Conservation (phyloP, 2,113 vertebrate species). For the Rhinogobius similis region DNA sequence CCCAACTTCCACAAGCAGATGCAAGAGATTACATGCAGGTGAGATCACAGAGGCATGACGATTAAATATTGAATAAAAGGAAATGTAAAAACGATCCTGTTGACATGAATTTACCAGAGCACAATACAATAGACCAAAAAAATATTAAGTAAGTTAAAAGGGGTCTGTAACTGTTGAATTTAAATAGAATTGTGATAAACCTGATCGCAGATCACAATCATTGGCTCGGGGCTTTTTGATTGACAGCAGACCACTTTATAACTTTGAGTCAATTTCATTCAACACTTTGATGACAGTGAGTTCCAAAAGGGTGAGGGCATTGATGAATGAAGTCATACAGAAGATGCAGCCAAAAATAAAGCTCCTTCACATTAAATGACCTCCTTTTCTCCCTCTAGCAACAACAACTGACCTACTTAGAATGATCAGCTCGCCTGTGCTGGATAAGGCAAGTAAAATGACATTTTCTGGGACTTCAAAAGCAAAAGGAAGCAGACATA, state of each 20-base stretch:
- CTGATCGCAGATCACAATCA: background rate
- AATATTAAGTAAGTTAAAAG: no score
- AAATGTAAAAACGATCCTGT: background rate
- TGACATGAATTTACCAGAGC: background rate
- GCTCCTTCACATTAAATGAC: constrained; percentile 58
- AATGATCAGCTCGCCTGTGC: constrained; percentile 48
- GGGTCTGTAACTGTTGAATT: background rate
- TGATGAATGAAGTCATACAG: constrained; percentile 66
- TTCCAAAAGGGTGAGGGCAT: constrained; percentile 28
- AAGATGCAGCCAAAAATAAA: constrained; percentile 68
- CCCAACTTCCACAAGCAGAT: constrained; percentile 5
- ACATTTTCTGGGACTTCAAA: constrained; percentile 54
- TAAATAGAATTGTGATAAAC: no score
- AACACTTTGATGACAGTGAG: constrained; percentile 20
- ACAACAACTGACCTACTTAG: constrained; percentile 75
- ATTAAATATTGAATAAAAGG: constrained; percentile 1
- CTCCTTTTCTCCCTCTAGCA: constrained; percentile 59
- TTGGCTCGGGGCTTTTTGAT: background rate
- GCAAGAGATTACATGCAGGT: constrained; percentile 27
- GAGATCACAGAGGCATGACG: background rate
- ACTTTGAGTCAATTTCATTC: background rate
- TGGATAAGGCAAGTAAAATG: constrained; percentile 57
- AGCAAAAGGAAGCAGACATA: constrained; percentile 31
- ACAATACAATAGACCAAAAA: background rate
- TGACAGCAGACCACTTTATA: background rate